These are phyloP conservation scores for Arvicanthis niloticus DNA, from an alignment of 2,113 vertebrate genomes.

Conservation along the genomic window DNA sequence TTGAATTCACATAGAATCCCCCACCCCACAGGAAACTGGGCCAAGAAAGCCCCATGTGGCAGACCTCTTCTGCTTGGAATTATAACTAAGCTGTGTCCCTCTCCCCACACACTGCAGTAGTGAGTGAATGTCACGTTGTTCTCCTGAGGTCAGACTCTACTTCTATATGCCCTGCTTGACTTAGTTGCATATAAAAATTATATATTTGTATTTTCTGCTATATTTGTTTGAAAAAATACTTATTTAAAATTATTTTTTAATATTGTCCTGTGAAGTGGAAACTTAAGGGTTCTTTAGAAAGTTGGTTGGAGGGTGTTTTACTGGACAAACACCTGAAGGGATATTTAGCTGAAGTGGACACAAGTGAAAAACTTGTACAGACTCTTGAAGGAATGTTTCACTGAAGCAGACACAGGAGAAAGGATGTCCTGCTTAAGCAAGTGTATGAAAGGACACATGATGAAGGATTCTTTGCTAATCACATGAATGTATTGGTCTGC, in stretches of 20 bases:
- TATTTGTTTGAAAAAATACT: background rate
- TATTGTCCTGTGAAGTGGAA: background rate
- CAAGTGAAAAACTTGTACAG: no score
- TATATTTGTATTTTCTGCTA: background rate
- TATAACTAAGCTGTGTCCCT: background rate
- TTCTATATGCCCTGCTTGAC: background rate
- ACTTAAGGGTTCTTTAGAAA: no score
- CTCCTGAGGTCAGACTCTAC: no score
- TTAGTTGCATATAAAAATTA: background rate
- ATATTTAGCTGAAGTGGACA: no score
- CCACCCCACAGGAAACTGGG: background rate
- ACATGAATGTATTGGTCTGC: no score
- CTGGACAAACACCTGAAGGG: no score
- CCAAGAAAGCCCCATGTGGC: background rate
- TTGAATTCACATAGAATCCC: background rate
- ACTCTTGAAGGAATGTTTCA: no score
- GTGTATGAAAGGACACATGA: no score
- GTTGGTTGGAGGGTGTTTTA: no score
- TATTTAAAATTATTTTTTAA: background rate
- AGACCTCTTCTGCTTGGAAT: background rate
- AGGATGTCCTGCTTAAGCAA: no score
- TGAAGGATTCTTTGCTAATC: no score
- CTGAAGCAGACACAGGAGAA: no score
- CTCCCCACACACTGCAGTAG: background rate
- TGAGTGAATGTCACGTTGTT: background rate